Conservation (phyloP, 2,888 invertebrate species). For the Drosophila mettleri region DNA sequence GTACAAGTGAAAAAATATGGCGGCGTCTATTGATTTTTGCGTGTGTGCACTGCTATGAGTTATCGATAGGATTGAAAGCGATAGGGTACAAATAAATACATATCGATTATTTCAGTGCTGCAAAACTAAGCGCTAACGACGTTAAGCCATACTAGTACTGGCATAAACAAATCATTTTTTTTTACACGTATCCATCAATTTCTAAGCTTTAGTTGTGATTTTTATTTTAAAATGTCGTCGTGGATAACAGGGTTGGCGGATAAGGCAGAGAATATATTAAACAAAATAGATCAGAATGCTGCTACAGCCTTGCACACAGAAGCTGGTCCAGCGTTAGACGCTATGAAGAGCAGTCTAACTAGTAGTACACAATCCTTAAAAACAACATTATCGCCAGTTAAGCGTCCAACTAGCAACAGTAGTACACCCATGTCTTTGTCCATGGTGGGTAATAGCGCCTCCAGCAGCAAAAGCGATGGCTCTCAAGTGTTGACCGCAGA, state of each 20-base stretch:
- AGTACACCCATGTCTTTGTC: slow-evolving; percentile 47
- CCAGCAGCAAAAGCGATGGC: slow-evolving; percentile 62
- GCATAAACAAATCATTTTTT: slow-evolving; percentile 50
- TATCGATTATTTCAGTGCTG: slow-evolving; percentile 31
- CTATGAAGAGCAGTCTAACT: slow-evolving; percentile 64
- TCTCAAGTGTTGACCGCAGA: slow-evolving; percentile 48
- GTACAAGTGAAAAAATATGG: slow-evolving; percentile 75
- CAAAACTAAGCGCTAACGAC: background rate
- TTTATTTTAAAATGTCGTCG: slow-evolving; percentile 86
- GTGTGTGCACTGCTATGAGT: slow-evolving; percentile 29
- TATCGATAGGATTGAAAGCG: slow-evolving; percentile 30
- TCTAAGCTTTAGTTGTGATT: slow-evolving; percentile 1
- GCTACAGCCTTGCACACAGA: slow-evolving; percentile 87
- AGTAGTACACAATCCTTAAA: slow-evolving; percentile 76
- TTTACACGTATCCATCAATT: slow-evolving; percentile 50
- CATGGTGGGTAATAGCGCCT: slow-evolving; percentile 38
- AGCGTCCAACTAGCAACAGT: slow-evolving; percentile 26
- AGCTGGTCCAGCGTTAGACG: slow-evolving; percentile 43
- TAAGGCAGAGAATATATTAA: slow-evolving; percentile 90
- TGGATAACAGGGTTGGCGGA: slow-evolving; percentile 91
- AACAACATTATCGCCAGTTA: slow-evolving; percentile 68
- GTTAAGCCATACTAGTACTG: slow-evolving; percentile 16
- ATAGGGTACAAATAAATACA: no score
- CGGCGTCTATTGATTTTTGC: slow-evolving; percentile 75
- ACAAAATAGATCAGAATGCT: slow-evolving; percentile 91